A percentile compares a stretch with the other conserved stretches of the same genome.
Evolutionary conservation across 2,113 vertebrate genomes (phyloP).

Genomic region (Peromyscus leucopus): DNA sequence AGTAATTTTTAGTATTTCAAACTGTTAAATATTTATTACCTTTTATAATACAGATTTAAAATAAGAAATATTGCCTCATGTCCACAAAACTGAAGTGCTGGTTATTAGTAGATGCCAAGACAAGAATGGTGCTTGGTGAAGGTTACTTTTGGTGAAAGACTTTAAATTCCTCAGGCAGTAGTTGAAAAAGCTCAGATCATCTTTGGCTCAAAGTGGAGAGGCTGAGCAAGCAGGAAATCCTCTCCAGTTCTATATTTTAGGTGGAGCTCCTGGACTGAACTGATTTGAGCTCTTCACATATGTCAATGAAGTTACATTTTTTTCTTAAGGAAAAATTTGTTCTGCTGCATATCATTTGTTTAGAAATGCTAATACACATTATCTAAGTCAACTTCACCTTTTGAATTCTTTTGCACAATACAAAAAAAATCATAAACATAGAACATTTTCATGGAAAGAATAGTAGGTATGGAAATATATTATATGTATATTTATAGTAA

Average conservation of each 20-base stretch:
- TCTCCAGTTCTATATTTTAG: not conserved
- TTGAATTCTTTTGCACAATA: not conserved
- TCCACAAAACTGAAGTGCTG: not conserved
- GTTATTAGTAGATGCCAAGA: not conserved
- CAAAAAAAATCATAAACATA: not conserved
- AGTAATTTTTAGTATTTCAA: constrained; percentile 24
- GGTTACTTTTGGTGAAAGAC: not conserved
- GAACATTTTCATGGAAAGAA: not conserved
- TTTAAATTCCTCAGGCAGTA: not conserved
- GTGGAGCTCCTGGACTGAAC: not conserved
- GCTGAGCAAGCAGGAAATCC: not conserved
- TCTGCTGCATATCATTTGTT: not conserved
- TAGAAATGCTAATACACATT: not conserved
- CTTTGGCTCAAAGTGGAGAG: not conserved
- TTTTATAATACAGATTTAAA: not conserved
- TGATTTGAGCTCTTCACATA: not conserved
- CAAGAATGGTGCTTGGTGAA: not conserved
- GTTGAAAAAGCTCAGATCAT: not conserved
- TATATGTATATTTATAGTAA: not conserved
- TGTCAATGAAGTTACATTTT: not conserved
- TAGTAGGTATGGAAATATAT: not conserved
- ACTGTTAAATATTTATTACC: constrained; percentile 32
- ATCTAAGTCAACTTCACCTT: not conserved
- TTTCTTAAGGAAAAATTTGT: not conserved
- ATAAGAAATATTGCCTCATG: not conserved